A percentile compares a stretch with the other conserved stretches of the same genome.
phyloP scores from a whole-genome alignment of 2,113 vertebrate genomes.

The Mobula birostris region DNA sequence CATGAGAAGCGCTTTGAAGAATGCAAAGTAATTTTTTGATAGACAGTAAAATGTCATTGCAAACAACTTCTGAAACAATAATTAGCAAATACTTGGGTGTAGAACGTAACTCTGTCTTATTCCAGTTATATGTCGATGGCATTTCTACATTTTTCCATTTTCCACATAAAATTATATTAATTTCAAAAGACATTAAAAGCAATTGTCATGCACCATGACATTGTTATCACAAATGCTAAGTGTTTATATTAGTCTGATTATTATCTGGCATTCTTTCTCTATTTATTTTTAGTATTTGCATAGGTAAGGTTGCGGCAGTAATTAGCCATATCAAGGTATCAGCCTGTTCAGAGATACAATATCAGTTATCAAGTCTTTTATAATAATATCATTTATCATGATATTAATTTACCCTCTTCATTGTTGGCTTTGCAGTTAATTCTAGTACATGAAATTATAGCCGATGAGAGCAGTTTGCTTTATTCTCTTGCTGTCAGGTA shows the following conservation, averaged over 20 bases:
- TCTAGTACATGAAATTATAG: conserved; percentile 37
- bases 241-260: conserved; percentile 1
- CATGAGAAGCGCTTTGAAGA: conserved; percentile 19
- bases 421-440: conserved; percentile 32
- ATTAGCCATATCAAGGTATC: conserved; percentile 39
- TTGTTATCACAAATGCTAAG: not conserved
- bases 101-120: not conserved
- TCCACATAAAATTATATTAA: not conserved
- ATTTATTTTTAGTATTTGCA: conserved; percentile 19
- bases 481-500: conserved; percentile 21
- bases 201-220: not conserved
- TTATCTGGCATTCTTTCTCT: not conserved
- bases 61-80: conserved; percentile 24
- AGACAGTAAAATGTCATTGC: conserved; percentile 30
- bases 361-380: conserved; percentile 41
- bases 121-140: not conserved
- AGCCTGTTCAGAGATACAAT: conserved; percentile 37
- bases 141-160: conserved; percentile 6
- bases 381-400: conserved; percentile 40
- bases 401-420: conserved; percentile 35
- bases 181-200: not conserved
- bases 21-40: conserved; percentile 32
- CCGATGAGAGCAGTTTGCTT: conserved; percentile 30
- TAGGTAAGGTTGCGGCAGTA: conserved; percentile 38
- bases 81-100: conserved; percentile 9